phyloP scores from a whole-genome alignment of 64 coral and sea anemone genomes.

The Catalaphyllia jardinei region DNA sequence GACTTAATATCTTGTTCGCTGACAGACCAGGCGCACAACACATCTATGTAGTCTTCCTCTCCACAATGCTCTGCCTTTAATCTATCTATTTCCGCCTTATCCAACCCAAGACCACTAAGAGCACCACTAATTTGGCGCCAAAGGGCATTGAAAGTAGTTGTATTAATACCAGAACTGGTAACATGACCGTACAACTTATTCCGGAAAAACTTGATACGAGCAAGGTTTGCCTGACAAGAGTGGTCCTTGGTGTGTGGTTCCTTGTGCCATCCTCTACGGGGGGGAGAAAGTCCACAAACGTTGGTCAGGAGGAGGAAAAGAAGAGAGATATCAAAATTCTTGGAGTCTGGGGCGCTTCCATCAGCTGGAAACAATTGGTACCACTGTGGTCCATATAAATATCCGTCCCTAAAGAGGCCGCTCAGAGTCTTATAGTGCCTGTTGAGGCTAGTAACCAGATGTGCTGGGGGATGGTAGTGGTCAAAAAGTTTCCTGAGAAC shows the following conservation, averaged over 20 bases:
- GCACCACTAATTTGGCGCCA: constrained; percentile 58
- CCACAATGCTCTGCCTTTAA: constrained; percentile 47
- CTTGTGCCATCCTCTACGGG: constrained; percentile 52
- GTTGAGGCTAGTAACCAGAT: not conserved
- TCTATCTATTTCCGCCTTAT: constrained; percentile 50
- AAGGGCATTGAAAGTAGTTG: constrained; percentile 15
- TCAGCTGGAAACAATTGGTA: not conserved
- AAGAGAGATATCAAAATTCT: constrained; percentile 58
- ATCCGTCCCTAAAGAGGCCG: not conserved
- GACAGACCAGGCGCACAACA: constrained; percentile 15
- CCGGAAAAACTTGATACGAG: constrained; percentile 58
- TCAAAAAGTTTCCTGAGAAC: not conserved
- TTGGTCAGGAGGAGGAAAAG: constrained; percentile 50
- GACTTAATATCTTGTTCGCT: constrained; percentile 28
- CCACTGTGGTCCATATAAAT: not conserved
- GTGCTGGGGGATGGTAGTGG: not conserved
- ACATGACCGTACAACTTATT: constrained; percentile 60
- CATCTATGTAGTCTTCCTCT: not conserved
- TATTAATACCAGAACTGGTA: constrained; percentile 7
- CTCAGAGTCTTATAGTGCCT: not conserved
- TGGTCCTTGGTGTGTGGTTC: constrained; percentile 25
- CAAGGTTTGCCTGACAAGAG: constrained; percentile 45
- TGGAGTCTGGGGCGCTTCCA: not conserved
- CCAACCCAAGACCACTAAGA: constrained; percentile 15
- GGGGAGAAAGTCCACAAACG: constrained; percentile 62